Percentiles rank a stretch among this genome's conserved stretches.
Conservation (phyloP, 2,888 invertebrate species). For the Autographa gamma region DNA sequence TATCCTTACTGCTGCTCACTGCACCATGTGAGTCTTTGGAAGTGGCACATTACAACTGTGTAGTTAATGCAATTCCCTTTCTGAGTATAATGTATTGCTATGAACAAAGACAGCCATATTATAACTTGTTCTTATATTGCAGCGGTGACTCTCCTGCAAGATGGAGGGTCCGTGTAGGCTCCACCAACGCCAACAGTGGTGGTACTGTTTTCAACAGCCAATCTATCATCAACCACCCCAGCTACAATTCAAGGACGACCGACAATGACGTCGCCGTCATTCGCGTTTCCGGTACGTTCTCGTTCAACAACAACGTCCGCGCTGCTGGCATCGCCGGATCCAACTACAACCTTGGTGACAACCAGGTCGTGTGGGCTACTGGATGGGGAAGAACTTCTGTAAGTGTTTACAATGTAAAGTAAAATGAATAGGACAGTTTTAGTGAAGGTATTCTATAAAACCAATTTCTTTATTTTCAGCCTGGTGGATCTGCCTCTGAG, state of each 20-base stretch:
- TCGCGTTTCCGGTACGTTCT: constrained; percentile 50
- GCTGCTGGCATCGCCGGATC: constrained; percentile 62
- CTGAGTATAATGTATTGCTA: too few relatives aligned
- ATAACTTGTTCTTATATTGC: constrained; percentile 7
- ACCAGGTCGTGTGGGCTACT: constrained; percentile 65
- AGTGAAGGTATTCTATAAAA: background rate
- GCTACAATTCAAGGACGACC: constrained; percentile 57
- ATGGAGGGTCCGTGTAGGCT: constrained; percentile 64
- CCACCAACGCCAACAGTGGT: constrained; percentile 65
- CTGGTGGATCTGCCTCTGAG: background rate
- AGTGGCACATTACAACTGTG: too few relatives aligned
- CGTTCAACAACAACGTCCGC: constrained; percentile 42
- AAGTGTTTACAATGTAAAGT: constrained; percentile 40
- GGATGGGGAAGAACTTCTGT: constrained; percentile 71
- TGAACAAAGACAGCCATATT: too few relatives aligned
- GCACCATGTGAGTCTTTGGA: constrained; percentile 20
- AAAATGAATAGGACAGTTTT: too few relatives aligned
- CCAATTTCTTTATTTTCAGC: background rate
- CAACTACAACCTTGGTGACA: constrained; percentile 65
- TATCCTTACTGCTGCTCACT: constrained; percentile 42
- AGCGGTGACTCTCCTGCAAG: constrained; percentile 56
- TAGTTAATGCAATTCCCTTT: too few relatives aligned
- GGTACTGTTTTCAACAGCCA: constrained; percentile 59
- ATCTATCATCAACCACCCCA: constrained; percentile 64
- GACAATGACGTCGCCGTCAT: constrained; percentile 65